Evolutionary conservation across 2,888 invertebrate species (phyloP), one percentile per base, ranked within the genome.

Genomic region (Griposia aprilina): DNA sequence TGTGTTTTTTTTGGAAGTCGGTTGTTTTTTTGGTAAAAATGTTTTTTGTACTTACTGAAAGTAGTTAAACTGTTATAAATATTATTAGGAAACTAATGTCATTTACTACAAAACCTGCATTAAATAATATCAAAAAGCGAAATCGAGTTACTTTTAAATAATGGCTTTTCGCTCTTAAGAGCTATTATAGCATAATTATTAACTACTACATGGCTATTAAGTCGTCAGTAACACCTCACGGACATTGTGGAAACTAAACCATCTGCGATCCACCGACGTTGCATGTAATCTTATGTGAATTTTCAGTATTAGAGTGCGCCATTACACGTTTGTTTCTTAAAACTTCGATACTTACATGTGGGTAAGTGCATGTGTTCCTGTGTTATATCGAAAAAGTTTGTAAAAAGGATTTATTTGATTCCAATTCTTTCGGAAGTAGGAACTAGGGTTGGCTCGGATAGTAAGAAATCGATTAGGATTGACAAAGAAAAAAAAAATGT

Each of bases 161-260:
- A 26, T 41, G 57, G 17, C 26, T 17, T 41, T 67, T 68, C 45
- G 7, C 4, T 69, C 2, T 41, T 13, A 20, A 57, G 4, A 20
- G 20, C 57, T n/a, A 41, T 20, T 11, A n/a, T 1, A 60, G 0
- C 5, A 23, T 66, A 20, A 82, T 67, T 67, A 57, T 23, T 74
- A 26, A 57, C 36, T 11, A 36, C 36, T 68, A 55, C 13, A 45
- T 15, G 36, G 4, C 8, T 63, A 81, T 82, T 80, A 82, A 59
- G 66, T 48, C 55, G 17, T 76, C 59, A 82, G 65, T 57, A 83
- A 72, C 83, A 86, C 76, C 41, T 80, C 82, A 82, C 76, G 78
- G 65, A 67, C 11, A 76, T 66, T 78, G 88, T 91, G 91, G 88
- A 89, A 91, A 90, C 81, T 62, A 48, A 48, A 82, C 85, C 90